phyloP scores from a whole-genome alignment of 2,797 vertebrate species.

The Gymnoscopelus microlampas region DNA sequence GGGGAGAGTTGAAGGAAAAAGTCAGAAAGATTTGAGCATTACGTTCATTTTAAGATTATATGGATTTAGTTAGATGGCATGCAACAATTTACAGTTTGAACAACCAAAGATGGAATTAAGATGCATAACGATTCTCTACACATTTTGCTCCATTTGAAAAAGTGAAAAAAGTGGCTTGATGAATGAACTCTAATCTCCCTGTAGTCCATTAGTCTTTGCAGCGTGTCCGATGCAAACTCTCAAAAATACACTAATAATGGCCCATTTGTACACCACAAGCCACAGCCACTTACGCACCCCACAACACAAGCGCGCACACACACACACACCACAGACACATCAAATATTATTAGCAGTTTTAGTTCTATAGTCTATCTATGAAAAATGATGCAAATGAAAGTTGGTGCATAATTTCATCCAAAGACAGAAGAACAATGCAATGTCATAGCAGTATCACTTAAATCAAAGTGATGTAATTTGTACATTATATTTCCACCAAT shows the following conservation, averaged over 20 bases:
- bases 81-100: neutral
- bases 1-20: neutral
- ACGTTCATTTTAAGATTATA: neutral
- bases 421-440: slow-evolving; percentile 8
- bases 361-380: slow-evolving; percentile 4
- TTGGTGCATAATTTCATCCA: no score
- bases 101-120: neutral
- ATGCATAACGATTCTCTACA: slow-evolving; percentile 1
- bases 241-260: slow-evolving; percentile 53
- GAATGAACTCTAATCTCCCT: no score
- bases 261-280: slow-evolving; percentile 62
- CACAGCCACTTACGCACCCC: slow-evolving; percentile 18
- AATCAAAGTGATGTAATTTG: slow-evolving; percentile 8
- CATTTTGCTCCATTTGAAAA: slow-evolving; percentile 2
- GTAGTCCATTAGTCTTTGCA: slow-evolving; percentile 53
- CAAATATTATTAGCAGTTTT: slow-evolving; percentile 19
- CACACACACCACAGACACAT: neutral
- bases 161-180: slow-evolving; percentile 5
- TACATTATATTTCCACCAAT: slow-evolving; percentile 1
- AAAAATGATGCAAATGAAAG: slow-evolving; percentile 1
- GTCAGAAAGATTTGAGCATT: neutral
- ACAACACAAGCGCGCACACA: neutral
- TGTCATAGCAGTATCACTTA: slow-evolving; percentile 27
- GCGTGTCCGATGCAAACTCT: neutral
- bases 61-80: neutral